Evolutionary conservation across 2,888 invertebrate species (phyloP), one percentile per base, ranked within the genome.

Genomic region (Apamea monoglypha): DNA sequence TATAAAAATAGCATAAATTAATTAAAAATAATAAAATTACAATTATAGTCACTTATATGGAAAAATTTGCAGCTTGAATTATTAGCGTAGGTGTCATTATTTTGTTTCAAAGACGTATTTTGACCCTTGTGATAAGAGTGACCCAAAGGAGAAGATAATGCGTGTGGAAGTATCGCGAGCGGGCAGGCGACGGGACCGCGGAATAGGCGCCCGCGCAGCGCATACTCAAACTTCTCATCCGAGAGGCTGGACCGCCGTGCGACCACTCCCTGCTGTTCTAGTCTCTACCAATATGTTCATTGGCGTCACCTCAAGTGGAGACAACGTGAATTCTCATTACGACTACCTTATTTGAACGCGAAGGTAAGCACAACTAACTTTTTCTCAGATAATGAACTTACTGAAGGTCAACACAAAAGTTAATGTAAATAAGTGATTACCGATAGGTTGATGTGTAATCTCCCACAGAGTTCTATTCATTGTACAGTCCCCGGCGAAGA

Each of bases 241-340:
- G 84, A 82, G 90, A 91, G 91, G 91, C 92, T 92, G 92, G 93
- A 92, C 91, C 88, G 82, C 78, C 80, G 89, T 86, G 84, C 82
- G 86, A 85, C 75, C 74, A 69, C 73, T 83, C 81, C 74, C 74
- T 87, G 81, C 76, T 84, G 84, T 78, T 76, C 81, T 81, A 75
- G 76, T 87, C 88, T 85, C 84, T 87, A 91, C 86, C 96, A 96
- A 95, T 94, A 97, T 97, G 97, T 97, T 97, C 93, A 97, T 97
- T 96, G 97, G 97, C 91, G 94, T 97, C 88, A 96, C 97, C 82
- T 96, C 96, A 86, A 95, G 93, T 93, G 96, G 95, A 93, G 96
- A 94, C 93, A 96, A 96, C 95, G 96, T 96, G 82, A 95, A 96
- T 92, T 96, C 97, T 80, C 97, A 97, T 90, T 97, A 97, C 96